Evolutionary conservation across 2,888 invertebrate genomes (phyloP).

Genomic region (Halocaridina rubra): DNA sequence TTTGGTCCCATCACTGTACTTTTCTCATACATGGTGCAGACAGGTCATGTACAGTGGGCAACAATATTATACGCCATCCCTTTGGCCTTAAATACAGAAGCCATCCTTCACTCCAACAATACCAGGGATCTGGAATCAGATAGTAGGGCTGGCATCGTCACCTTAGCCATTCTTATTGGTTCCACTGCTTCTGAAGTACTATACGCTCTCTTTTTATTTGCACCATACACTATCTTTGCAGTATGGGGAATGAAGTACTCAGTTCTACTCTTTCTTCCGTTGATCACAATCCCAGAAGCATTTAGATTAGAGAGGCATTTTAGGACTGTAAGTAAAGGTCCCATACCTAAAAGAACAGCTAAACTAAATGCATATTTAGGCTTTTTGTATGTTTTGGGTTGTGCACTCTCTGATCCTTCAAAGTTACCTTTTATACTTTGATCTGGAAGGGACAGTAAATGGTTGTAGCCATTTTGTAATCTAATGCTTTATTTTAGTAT

Average conservation of each 20-base stretch:
- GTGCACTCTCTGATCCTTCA: slow-evolving; percentile 63
- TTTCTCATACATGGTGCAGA: slow-evolving; percentile 93
- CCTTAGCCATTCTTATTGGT: slow-evolving; percentile 92
- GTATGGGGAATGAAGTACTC: slow-evolving; percentile 87
- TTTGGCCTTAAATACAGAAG: slow-evolving; percentile 92
- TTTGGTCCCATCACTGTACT: slow-evolving; percentile 95
- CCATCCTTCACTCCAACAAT: slow-evolving; percentile 94
- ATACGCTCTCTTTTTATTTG: slow-evolving; percentile 88
- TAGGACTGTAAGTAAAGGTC: slow-evolving; percentile 81
- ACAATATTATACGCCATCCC: slow-evolving; percentile 94
- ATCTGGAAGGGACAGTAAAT: background rate
- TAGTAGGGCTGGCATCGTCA: slow-evolving; percentile 89
- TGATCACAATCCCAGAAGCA: slow-evolving; percentile 87
- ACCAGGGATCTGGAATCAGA: slow-evolving; percentile 91
- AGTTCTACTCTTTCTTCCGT: slow-evolving; percentile 87
- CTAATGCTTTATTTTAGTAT: background rate
- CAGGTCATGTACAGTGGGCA: slow-evolving; percentile 89
- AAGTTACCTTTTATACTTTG: slow-evolving; percentile 57
- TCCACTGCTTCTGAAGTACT: slow-evolving; percentile 90
- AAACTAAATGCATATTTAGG: slow-evolving; percentile 91
- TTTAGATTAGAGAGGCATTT: slow-evolving; percentile 92
- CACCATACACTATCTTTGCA: slow-evolving; percentile 90
- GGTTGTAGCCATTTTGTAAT: background rate
- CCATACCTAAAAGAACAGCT: slow-evolving; percentile 89
- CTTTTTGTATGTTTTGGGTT: slow-evolving; percentile 85